phyloP scores from a whole-genome alignment of 2,113 vertebrate genomes.

The Phycodurus eques region DNA sequence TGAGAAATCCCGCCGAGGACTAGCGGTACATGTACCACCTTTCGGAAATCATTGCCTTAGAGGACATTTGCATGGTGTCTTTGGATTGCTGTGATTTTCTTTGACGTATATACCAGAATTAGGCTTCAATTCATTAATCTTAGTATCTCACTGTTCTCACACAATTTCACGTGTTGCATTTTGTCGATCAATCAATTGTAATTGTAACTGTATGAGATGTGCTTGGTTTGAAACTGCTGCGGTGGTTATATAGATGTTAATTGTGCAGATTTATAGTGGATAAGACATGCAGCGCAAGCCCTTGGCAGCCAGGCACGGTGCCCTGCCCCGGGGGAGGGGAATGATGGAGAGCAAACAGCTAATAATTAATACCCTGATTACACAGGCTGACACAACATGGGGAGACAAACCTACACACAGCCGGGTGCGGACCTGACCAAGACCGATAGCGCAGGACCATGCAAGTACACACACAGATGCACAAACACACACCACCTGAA shows the following conservation, averaged over 20 bases:
- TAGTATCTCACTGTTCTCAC: neutral
- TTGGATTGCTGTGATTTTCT: neutral
- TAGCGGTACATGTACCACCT: neutral
- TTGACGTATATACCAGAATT: neutral
- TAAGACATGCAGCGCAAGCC: constrained; percentile 62
- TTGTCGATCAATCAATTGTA: neutral
- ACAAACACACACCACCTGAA: constrained; percentile 45
- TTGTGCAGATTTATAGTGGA: constrained; percentile 65
- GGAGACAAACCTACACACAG: constrained; percentile 67
- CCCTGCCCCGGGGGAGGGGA: constrained; percentile 59
- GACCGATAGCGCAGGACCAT: constrained; percentile 62
- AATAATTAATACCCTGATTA: constrained; percentile 79
- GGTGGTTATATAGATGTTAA: constrained; percentile 53
- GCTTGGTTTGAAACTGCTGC: neutral
- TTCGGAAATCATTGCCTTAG: neutral
- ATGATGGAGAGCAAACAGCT: constrained; percentile 78
- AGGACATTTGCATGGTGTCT: neutral
- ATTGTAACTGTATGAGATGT: constrained; percentile 2
- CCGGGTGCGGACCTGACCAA: constrained; percentile 66
- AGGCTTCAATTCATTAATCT: neutral
- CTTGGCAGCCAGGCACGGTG: constrained; percentile 65
- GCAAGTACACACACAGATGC: constrained; percentile 50
- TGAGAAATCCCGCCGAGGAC: no score
- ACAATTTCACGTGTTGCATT: neutral
- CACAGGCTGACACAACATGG: constrained; percentile 72